These are phyloP conservation scores for Cotesia congregata DNA, from an alignment of 2,888 invertebrate species.

Conservation along the genomic window DNA sequence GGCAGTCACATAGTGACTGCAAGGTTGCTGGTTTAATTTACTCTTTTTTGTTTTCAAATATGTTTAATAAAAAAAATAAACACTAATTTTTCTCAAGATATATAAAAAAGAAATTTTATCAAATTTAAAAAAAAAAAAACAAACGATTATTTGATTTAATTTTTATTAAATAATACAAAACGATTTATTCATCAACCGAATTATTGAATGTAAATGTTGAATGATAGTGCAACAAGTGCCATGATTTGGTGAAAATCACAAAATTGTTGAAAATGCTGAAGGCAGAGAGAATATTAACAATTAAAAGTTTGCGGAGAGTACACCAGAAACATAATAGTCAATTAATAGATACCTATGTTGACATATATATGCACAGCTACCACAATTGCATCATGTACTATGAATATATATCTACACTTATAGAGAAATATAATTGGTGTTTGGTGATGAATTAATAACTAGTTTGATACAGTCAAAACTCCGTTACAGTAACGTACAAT, in stretches of 20 bases:
- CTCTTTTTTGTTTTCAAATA: too few relatives aligned
- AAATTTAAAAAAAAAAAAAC: too few relatives aligned
- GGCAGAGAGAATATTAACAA: constrained; percentile 12
- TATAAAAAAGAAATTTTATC: too few relatives aligned
- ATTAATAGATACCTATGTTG: not conserved
- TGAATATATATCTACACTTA: constrained; percentile 11
- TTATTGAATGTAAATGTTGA: not conserved
- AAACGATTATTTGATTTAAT: too few relatives aligned
- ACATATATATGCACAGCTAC: not conserved
- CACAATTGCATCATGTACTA: constrained; percentile 7
- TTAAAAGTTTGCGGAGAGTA: not conserved
- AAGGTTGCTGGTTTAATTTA: too few relatives aligned
- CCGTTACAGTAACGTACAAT: constrained; percentile 25
- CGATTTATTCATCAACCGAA: not conserved
- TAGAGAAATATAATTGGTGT: constrained; percentile 16
- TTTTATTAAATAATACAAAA: too few relatives aligned
- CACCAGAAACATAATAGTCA: not conserved
- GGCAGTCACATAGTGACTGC: too few relatives aligned
- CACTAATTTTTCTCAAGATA: too few relatives aligned
- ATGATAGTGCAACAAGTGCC: not conserved
- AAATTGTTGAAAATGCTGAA: constrained; percentile 4
- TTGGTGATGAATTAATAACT: constrained; percentile 44
- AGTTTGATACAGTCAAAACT: constrained; percentile 40
- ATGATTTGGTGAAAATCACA: not conserved
- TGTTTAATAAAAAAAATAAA: too few relatives aligned